These are phyloP conservation scores for Gavialis gangeticus DNA, from an alignment of 2,113 vertebrate genomes.

Conservation along the genomic window DNA sequence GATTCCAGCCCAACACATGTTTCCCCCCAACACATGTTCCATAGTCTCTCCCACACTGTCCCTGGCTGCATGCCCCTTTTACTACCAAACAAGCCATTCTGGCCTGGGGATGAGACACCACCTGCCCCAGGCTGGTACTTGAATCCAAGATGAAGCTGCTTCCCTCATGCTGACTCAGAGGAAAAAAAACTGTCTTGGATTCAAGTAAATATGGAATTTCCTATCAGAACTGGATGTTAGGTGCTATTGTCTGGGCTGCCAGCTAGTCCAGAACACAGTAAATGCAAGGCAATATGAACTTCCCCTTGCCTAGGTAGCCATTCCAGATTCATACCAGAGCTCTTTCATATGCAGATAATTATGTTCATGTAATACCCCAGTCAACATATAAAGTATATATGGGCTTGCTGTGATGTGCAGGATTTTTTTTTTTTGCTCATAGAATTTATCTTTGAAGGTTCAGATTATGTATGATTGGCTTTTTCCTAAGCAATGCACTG, in stretches of 20 bases:
- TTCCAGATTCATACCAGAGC: neutral
- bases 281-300: accelerated
- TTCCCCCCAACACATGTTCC: too few species aligned
- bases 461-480: neutral
- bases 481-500: neutral
- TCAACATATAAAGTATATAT: neutral
- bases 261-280: neutral
- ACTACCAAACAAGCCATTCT: too few species aligned
- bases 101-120: too few species aligned
- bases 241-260: neutral
- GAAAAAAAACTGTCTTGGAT: too few species aligned
- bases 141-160: too few species aligned
- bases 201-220: neutral
- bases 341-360: neutral
- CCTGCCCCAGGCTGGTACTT: too few species aligned
- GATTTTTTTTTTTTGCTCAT: neutral
- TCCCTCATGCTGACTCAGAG: too few species aligned
- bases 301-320: neutral
- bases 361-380: neutral
- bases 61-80: too few species aligned
- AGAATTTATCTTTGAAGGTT: neutral
- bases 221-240: neutral
- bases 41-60: too few species aligned
- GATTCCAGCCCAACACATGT: too few species aligned
- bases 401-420: neutral